A percentile compares a stretch with the other conserved stretches of the same genome.
phyloP scores from a whole-genome alignment of 2,888 invertebrate genomes.

The Erynnis tages region DNA sequence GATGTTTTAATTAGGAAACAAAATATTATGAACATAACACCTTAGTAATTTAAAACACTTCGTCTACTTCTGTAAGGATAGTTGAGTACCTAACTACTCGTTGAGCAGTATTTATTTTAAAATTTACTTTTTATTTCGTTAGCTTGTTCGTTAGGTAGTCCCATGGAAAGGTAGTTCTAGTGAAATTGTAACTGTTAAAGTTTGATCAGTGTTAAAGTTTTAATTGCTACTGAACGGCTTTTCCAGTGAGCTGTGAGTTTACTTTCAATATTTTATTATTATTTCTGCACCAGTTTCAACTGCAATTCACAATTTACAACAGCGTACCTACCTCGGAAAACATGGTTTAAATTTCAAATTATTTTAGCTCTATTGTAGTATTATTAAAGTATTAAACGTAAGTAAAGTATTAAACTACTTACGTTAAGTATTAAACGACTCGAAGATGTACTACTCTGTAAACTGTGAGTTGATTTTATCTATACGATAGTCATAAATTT shows the following conservation, averaged over 20 bases:
- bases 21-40: constrained; percentile 1
- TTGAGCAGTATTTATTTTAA: too few species aligned
- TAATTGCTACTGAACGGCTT: constrained; percentile 73
- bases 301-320: neutral
- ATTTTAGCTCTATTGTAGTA: too few species aligned
- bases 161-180: constrained; percentile 47
- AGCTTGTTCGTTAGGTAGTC: neutral
- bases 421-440: too few species aligned
- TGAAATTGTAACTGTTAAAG: constrained; percentile 68
- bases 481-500: too few species aligned
- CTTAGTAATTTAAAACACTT: too few species aligned
- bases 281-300: constrained; percentile 49
- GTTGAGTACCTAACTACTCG: too few species aligned
- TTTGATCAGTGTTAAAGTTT: constrained; percentile 74
- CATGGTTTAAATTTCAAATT: neutral
- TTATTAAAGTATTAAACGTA: too few species aligned
- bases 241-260: constrained; percentile 53
- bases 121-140: neutral
- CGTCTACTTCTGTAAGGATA: too few species aligned
- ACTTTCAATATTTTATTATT: constrained; percentile 52
- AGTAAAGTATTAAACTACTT: too few species aligned
- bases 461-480: too few species aligned
- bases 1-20: neutral
- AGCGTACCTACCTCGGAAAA: neutral
- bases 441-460: too few species aligned